phyloP scores from a whole-genome alignment of 2,888 invertebrate species.

The Apeira syringaria region DNA sequence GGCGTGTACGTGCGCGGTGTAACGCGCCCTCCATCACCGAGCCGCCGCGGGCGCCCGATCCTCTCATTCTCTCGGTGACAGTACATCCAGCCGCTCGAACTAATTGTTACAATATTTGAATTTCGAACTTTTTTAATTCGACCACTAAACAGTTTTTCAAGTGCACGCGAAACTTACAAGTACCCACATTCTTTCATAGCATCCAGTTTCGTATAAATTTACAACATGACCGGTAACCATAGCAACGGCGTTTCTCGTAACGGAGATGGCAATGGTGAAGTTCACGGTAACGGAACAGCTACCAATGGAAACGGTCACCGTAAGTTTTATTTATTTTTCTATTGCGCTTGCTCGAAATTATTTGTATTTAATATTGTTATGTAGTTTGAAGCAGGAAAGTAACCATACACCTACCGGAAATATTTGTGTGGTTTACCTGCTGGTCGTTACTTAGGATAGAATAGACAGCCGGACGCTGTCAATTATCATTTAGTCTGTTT shows the following conservation, averaged over 20 bases:
- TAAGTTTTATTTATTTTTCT: neutral
- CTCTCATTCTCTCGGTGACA: neutral
- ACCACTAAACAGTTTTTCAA: neutral
- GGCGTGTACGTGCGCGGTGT: neutral
- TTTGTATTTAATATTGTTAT: no score
- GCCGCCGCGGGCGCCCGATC: neutral
- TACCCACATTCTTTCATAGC: neutral
- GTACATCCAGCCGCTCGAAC: neutral
- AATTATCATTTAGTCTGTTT: no score
- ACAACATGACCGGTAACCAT: neutral
- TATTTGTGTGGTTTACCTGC: no score
- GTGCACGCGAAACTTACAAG: neutral
- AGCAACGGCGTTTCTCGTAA: neutral
- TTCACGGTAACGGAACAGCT: neutral
- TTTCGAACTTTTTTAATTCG: neutral
- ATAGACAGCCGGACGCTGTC: no score
- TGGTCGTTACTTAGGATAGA: no score
- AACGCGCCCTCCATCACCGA: neutral
- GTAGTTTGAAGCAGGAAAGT: no score
- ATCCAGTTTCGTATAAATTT: neutral
- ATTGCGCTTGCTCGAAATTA: no score
- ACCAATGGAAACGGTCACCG: neutral
- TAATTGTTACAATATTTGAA: neutral
- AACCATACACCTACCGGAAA: no score
- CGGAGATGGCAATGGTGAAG: neutral